Conservation (phyloP, 2,113 vertebrate species). For the Rhipidura dahli region DNA sequence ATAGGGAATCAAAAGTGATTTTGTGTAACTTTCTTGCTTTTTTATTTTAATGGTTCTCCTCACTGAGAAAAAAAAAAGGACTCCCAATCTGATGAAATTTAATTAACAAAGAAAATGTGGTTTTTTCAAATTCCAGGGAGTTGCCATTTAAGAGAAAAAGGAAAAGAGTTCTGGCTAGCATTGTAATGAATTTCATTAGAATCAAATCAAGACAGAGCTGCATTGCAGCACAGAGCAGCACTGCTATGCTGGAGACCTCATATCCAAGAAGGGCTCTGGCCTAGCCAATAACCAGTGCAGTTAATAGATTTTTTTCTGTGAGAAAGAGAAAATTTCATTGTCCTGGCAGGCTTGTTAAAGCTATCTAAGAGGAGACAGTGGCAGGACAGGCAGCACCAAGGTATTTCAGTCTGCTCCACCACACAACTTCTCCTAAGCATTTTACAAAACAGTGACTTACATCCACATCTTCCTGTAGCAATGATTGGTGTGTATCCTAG, state of each 20-base stretch:
- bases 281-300: not conserved
- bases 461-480: not conserved
- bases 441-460: not conserved
- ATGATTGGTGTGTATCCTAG: not conserved
- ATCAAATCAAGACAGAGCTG: not conserved
- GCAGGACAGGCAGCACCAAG: not conserved
- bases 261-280: not conserved
- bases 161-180: not conserved
- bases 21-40: not conserved
- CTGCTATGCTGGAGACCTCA: not conserved
- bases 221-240: no score
- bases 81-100: not conserved
- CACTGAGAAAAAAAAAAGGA: not conserved
- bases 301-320: not conserved
- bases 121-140: not conserved
- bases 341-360: not conserved
- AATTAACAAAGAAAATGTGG: not conserved
- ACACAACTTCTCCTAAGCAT: rapidly evolving
- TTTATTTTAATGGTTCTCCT: not conserved
- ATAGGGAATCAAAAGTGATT: not conserved
- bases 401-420: not conserved
- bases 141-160: not conserved
- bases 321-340: not conserved
- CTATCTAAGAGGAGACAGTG: not conserved
- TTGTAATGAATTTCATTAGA: not conserved